phyloP scores from a whole-genome alignment of 2,888 invertebrate genomes.

The Cephus pygmeus region DNA sequence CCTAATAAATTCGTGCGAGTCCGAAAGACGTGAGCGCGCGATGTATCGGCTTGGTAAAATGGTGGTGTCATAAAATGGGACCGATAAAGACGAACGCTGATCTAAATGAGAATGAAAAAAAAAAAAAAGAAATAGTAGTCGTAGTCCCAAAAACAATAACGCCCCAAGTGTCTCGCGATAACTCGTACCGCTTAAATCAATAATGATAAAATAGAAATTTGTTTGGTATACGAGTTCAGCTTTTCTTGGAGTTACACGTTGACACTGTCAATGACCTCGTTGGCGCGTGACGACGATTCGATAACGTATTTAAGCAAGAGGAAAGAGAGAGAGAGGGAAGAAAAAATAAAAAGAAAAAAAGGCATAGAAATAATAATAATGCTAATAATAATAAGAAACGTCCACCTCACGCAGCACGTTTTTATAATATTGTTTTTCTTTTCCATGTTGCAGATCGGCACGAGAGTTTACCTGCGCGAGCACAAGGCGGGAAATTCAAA shows the following conservation, averaged over 20 bases:
- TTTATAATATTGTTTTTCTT: background rate
- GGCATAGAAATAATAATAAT: no score
- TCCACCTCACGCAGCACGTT: background rate
- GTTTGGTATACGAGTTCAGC: background rate
- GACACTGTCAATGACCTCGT: background rate
- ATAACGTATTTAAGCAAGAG: background rate
- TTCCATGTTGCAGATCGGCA: background rate
- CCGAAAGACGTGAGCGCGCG: background rate
- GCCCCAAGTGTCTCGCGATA: background rate
- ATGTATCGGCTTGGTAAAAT: background rate
- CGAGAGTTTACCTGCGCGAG: background rate
- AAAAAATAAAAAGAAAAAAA: no score
- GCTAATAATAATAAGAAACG: no score
- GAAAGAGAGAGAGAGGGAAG: background rate
- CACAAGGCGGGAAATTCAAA: background rate
- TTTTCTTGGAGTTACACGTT: background rate
- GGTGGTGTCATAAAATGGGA: background rate
- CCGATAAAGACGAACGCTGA: background rate
- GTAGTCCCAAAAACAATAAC: background rate
- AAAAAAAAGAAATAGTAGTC: background rate
- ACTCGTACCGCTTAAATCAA: background rate
- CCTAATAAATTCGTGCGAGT: background rate
- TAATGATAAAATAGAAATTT: background rate
- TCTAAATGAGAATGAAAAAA: background rate
- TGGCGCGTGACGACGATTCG: background rate